Evolutionary conservation across 2,888 invertebrate species (phyloP).

Genomic region (Drosophila mercatorum): DNA sequence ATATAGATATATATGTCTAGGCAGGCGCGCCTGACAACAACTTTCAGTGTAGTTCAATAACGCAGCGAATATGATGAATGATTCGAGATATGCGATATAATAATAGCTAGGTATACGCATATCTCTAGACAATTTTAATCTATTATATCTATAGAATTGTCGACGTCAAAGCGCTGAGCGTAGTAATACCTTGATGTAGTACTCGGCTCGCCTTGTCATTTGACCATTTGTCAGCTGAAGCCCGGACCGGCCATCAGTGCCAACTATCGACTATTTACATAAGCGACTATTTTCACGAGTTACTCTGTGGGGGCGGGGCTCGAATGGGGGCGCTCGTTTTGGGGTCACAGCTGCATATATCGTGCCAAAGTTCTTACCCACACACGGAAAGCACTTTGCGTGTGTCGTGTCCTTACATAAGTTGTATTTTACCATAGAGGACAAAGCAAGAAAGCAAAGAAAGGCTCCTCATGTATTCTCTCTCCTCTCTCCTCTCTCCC

Average conservation of each 20-base stretch:
- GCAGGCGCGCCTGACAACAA: constrained; percentile 27
- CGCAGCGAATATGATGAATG: constrained; percentile 44
- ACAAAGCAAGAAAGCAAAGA: constrained; percentile 11
- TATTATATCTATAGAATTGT: constrained; percentile 6
- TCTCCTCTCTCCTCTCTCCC: neutral
- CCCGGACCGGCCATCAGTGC: constrained; percentile 17
- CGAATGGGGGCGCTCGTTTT: constrained; percentile 25
- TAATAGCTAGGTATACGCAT: neutral
- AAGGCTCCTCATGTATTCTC: constrained; percentile 15
- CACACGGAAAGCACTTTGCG: constrained; percentile 44
- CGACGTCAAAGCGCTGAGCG: constrained; percentile 33
- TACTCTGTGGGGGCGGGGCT: neutral
- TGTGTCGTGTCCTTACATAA: constrained; percentile 68
- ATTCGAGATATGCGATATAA: constrained; percentile 28
- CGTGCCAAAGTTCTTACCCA: constrained; percentile 50
- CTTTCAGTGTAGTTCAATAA: constrained; percentile 29
- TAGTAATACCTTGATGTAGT: constrained; percentile 20
- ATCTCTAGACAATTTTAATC: constrained; percentile 4
- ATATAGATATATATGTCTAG: neutral
- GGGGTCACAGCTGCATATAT: constrained; percentile 64
- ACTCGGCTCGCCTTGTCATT: constrained; percentile 40
- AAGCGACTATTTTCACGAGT: constrained; percentile 44
- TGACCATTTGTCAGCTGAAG: constrained; percentile 64
- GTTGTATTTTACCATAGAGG: constrained; percentile 47
- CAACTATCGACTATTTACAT: constrained; percentile 48